Evolutionary conservation across 1,140 invertebrate species (phyloP).

Genomic region (Anastrepha ludens): DNA sequence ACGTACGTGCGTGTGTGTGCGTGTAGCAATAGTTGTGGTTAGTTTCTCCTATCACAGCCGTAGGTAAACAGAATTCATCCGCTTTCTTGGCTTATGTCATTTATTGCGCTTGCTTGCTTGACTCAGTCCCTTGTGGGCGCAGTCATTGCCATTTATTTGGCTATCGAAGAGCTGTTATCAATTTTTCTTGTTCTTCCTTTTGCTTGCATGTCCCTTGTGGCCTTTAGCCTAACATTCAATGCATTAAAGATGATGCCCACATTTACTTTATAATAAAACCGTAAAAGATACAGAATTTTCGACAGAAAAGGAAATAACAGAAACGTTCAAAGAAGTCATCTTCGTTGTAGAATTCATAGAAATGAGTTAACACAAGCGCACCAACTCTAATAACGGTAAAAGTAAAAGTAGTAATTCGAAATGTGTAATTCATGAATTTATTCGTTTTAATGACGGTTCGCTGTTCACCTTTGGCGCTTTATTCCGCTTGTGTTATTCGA

Average conservation of each 20-base stretch:
- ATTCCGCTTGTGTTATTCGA: background rate
- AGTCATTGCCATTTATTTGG: slow-evolving; percentile 23
- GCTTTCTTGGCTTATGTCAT: background rate
- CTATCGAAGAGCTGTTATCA: background rate
- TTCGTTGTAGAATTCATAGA: background rate
- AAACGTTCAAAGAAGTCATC: background rate
- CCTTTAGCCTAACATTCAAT: background rate
- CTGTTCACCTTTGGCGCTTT: background rate
- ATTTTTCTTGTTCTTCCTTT: background rate
- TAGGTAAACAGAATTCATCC: background rate
- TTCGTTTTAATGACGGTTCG: background rate
- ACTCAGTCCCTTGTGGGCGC: background rate
- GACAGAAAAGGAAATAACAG: too few species aligned
- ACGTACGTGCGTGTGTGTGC: background rate
- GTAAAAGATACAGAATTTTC: background rate
- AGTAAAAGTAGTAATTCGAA: background rate
- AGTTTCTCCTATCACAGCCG: background rate
- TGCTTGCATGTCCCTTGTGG: background rate
- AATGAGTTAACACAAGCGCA: background rate
- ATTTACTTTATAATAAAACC: background rate
- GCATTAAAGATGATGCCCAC: slow-evolving; percentile 9
- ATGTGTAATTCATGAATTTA: slow-evolving; percentile 23
- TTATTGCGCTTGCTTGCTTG: background rate
- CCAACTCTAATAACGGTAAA: background rate
- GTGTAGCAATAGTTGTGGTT: background rate